Evolutionary conservation across 2,113 vertebrate genomes (phyloP).

Genomic region (Silurus meridionalis): DNA sequence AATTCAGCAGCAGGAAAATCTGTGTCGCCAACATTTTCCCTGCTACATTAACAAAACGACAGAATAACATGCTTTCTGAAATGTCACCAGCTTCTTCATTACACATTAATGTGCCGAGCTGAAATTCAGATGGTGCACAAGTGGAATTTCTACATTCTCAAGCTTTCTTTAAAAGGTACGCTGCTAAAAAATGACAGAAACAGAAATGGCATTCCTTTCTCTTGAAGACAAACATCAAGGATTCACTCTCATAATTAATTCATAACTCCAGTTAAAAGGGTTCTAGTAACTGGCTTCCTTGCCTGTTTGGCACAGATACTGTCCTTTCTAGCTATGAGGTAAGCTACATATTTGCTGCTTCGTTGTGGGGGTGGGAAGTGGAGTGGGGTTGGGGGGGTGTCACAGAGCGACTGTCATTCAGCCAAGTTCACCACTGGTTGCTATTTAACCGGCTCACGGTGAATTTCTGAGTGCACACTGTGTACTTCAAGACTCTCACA

Average conservation of each 20-base stretch:
- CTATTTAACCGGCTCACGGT: conserved; percentile 1
- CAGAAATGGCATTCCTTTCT: conserved; percentile 39
- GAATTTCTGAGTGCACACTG: not conserved
- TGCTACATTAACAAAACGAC: conserved; percentile 29
- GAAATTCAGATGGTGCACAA: conserved; percentile 35
- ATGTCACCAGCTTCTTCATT: conserved; percentile 60
- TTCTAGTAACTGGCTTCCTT: conserved; percentile 38
- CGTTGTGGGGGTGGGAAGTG: not conserved
- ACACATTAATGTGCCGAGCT: conserved; percentile 68
- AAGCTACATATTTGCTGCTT: conserved; percentile 27
- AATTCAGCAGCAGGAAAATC: conserved; percentile 11
- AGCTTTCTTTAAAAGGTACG: conserved; percentile 26
- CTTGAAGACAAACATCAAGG: conserved; percentile 47
- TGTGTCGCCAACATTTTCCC: conserved; percentile 3
- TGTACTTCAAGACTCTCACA: conserved; percentile 14
- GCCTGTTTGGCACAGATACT: conserved; percentile 35
- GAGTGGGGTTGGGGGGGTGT: not conserved
- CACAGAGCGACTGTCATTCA: conserved; percentile 15
- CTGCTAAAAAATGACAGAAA: conserved; percentile 43
- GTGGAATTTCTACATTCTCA: conserved; percentile 34
- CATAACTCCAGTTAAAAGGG: conserved; percentile 71
- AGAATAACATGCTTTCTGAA: conserved; percentile 29
- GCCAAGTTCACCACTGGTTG: conserved; percentile 19
- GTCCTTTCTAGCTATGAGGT: conserved; percentile 25
- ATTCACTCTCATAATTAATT: conserved; percentile 52